These are phyloP conservation scores for Tyrophagus putrescentiae DNA, from an alignment of 1,140 invertebrate species.

Conservation along the genomic window DNA sequence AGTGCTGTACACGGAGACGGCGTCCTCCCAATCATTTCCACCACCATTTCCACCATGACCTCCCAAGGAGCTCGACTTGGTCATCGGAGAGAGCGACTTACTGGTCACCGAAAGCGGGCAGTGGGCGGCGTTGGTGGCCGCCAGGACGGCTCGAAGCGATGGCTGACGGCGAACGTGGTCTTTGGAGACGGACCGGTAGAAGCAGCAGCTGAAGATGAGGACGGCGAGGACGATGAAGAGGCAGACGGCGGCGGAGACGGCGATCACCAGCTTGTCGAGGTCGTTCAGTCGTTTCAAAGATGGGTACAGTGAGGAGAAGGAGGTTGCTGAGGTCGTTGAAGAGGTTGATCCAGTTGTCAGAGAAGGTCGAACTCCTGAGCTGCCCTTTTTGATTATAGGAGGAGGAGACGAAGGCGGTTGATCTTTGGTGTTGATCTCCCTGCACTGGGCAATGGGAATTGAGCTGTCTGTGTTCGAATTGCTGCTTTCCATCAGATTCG, in stretches of 20 bases:
- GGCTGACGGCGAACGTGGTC: slow-evolving; percentile 20
- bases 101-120: slow-evolving; percentile 23
- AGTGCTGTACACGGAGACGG: slow-evolving; percentile 75
- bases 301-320: neutral
- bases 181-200: slow-evolving; percentile 45
- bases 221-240: slow-evolving; percentile 70
- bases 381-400: slow-evolving; percentile 22
- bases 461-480: slow-evolving; percentile 48
- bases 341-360: neutral
- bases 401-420: too few species aligned
- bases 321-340: neutral
- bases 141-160: slow-evolving; percentile 26
- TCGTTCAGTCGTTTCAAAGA: slow-evolving; percentile 40
- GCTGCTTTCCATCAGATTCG: slow-evolving; percentile 45
- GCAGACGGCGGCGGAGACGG: slow-evolving; percentile 73
- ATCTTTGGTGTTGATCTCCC: slow-evolving; percentile 62
- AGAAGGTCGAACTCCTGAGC: slow-evolving; percentile 44
- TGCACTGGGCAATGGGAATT: slow-evolving; percentile 68
- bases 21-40: slow-evolving; percentile 95
- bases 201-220: slow-evolving; percentile 69
- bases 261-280: slow-evolving; percentile 87
- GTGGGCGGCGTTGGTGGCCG: slow-evolving; percentile 24
- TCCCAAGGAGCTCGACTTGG: slow-evolving; percentile 20
- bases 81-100: slow-evolving; percentile 19
- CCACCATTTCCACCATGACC: too few species aligned